Conservation (phyloP, 2,113 vertebrate genomes). For the Notothenia rossii region DNA sequence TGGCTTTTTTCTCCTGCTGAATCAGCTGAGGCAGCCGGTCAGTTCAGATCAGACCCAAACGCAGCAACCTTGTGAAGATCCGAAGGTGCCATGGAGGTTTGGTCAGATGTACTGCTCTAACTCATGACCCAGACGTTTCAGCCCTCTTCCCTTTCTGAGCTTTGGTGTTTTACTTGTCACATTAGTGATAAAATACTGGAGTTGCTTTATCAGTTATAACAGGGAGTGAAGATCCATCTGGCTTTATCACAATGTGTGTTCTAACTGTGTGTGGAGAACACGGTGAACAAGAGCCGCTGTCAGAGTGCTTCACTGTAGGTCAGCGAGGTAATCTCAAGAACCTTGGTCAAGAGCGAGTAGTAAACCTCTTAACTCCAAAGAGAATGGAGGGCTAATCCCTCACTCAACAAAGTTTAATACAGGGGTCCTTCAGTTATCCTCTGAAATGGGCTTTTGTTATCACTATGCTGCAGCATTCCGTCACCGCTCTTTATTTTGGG, state of each 20-base stretch:
- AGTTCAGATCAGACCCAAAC: conserved; percentile 36
- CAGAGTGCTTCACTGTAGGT: conserved; percentile 24
- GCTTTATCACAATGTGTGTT: background rate
- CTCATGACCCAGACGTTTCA: background rate
- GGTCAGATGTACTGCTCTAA: background rate
- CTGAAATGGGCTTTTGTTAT: conserved; percentile 52
- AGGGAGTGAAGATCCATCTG: background rate
- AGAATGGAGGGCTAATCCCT: conserved; percentile 65
- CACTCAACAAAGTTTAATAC: conserved; percentile 45
- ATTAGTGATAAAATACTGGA: background rate
- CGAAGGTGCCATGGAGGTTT: background rate
- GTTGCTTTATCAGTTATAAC: background rate
- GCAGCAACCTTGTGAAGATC: conserved; percentile 23
- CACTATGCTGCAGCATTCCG: conserved; percentile 10
- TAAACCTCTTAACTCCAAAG: conserved; percentile 71
- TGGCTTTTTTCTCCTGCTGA: conserved; percentile 45
- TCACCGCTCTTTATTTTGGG: background rate
- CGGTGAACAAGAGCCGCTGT: conserved; percentile 1
- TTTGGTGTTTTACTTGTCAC: too few species aligned
- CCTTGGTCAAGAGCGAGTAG: conserved; percentile 41
- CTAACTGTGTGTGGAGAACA: background rate
- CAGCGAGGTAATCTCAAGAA: conserved; percentile 42
- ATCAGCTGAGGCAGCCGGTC: conserved; percentile 44
- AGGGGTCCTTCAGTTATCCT: conserved; percentile 32
- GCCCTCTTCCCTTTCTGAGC: background rate